A percentile compares a stretch with the other conserved stretches of the same genome.
These are phyloP conservation scores for Psittacula cyanocephala DNA, from an alignment of 2,113 vertebrate genomes.

Conservation along the genomic window DNA sequence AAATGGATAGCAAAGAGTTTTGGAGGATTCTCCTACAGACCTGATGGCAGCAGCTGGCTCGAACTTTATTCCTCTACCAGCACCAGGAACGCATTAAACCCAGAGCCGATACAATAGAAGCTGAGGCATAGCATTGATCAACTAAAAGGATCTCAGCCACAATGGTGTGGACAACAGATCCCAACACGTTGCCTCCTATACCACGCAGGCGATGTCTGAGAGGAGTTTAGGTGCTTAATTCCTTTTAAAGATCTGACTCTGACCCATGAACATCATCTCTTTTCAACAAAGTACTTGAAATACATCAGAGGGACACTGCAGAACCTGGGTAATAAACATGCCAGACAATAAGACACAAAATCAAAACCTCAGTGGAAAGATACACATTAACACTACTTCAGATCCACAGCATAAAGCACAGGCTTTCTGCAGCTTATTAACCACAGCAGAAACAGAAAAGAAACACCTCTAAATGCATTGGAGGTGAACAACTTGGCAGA, in stretches of 20 bases:
- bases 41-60: not conserved
- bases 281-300: not conserved
- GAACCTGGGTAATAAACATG: not conserved
- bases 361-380: not conserved
- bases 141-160: not conserved
- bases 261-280: not conserved
- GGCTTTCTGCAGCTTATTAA: not conserved
- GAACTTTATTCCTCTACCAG: not conserved
- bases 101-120: accelerated
- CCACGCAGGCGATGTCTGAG: not conserved
- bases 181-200: not conserved
- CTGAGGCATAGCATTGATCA: not conserved
- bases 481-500: not conserved
- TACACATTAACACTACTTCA: not conserved
- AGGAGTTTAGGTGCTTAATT: not conserved
- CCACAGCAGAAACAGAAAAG: not conserved
- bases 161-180: not conserved
- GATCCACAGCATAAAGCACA: not conserved
- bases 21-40: not conserved
- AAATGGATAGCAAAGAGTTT: not conserved
- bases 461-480: not conserved
- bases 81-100: not conserved
- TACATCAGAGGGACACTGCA: not conserved
- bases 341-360: not conserved
- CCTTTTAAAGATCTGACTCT: not conserved